Evolutionary conservation across 2,113 vertebrate species (phyloP).

Genomic region (Nycticryphes semicollaris): DNA sequence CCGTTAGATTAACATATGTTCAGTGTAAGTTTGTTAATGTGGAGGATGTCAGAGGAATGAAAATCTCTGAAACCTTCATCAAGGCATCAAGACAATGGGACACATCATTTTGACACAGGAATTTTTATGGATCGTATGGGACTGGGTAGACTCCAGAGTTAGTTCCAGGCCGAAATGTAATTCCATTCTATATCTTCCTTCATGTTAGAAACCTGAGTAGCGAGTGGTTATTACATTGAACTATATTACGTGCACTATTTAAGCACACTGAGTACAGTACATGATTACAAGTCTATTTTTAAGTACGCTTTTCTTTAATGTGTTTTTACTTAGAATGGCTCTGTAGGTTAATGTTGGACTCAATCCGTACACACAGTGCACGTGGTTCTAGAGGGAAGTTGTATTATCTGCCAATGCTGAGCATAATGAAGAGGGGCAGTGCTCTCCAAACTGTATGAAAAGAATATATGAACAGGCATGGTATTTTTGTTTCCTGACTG

Average conservation of each 20-base stretch:
- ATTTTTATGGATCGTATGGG: slow-evolving; percentile 55
- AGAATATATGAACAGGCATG: not conserved
- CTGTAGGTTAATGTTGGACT: slow-evolving; percentile 29
- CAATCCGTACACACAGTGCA: not conserved
- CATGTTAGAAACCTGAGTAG: slow-evolving; percentile 36
- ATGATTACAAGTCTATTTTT: slow-evolving; percentile 29
- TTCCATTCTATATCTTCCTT: slow-evolving; percentile 51
- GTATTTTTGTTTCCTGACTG: slow-evolving; percentile 8
- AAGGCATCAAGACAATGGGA: slow-evolving; percentile 36
- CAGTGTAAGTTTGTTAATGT: not conserved
- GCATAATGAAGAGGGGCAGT: not conserved
- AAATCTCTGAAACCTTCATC: slow-evolving; percentile 30
- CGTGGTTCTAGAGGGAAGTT: not conserved
- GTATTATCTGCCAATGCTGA: not conserved
- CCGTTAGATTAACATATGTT: not conserved
- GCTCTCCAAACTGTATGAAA: not conserved
- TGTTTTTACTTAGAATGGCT: slow-evolving; percentile 31
- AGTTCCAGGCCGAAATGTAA: slow-evolving; percentile 34
- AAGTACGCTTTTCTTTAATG: slow-evolving; percentile 22
- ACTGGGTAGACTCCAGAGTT: slow-evolving; percentile 33
- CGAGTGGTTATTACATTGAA: not conserved
- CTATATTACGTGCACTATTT: slow-evolving; percentile 11
- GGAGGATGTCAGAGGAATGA: slow-evolving; percentile 12
- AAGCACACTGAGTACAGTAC: slow-evolving; percentile 33
- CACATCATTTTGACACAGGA: slow-evolving; percentile 51